Evolutionary conservation across 2,888 invertebrate genomes (phyloP), one percentile per base, ranked within the genome.

Genomic region (Cephus pygmeus): DNA sequence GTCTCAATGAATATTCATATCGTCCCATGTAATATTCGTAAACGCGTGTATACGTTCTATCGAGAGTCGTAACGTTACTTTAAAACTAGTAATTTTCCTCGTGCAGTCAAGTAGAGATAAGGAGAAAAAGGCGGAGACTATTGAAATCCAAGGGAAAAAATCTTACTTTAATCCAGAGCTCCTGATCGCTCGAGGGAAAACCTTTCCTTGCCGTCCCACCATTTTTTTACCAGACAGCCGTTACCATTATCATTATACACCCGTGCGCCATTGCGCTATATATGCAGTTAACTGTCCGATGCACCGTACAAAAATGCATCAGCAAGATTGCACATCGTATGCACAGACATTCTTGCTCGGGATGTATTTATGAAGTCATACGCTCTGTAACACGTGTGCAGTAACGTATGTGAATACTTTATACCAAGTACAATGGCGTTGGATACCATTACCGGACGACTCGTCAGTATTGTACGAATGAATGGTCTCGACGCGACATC

Each of bases 401-500:
- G 34, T 33, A 33, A 15, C 71, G 31, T 34, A 23, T 31, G 71
- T 23, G 33, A 15, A 33, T 31, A 34, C 11, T 0, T 33, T 4
- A 31, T 31, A 34, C 4, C 30, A 31, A 12, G 31, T 71, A 12
- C 15, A 71, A 71, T 31, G 6, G 31, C 31, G 34, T 56, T 23
- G 23, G 56, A 56, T 23, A 56, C 56, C 56, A 56, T 56, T 56
- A 9, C 56, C 56, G 56, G 56, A 23, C 9, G 56, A 56, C 56
- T 56, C 56, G 56, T 56, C 56, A 9, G 56, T 71, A 71, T 71
- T 33, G 71, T 71, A 71, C 33, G 71, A 71, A 71, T 71, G 71
- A 71, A 71, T 71, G 71, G 33, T 23, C 31, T 71, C 71, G 71
- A 71, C 71, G 15, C 71, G 71, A 71, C 71, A 71, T 71, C 71